Conservation (phyloP, 2,888 invertebrate species). For the Tetragonisca angustula region DNA sequence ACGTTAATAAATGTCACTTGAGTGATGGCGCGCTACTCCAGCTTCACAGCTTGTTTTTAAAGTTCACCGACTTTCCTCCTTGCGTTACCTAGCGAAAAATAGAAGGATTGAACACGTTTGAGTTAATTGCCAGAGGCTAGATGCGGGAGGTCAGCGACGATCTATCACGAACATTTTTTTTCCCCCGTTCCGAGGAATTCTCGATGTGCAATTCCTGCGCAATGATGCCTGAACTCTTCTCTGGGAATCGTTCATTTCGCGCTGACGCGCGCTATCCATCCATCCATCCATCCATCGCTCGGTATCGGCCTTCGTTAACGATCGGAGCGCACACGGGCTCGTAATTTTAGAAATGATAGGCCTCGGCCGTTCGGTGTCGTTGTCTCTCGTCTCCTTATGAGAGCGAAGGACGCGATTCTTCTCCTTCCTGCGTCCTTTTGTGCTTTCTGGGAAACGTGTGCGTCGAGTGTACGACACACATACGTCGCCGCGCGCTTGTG, state of each 20-base stretch:
- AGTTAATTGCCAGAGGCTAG: slow-evolving; percentile 6
- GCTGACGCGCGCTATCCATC: slow-evolving; percentile 27
- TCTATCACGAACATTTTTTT: background rate
- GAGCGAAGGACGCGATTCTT: slow-evolving; percentile 63
- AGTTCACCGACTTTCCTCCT: background rate
- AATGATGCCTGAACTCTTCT: slow-evolving; percentile 20
- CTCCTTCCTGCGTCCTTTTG: slow-evolving; percentile 70
- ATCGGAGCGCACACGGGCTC: slow-evolving; percentile 27
- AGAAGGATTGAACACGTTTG: background rate
- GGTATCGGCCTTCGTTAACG: slow-evolving; percentile 53
- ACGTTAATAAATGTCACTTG: too few species aligned
- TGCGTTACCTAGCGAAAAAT: background rate
- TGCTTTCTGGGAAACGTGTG: slow-evolving; percentile 68
- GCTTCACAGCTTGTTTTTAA: background rate
- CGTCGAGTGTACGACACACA: slow-evolving; percentile 8
- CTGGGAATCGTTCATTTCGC: slow-evolving; percentile 12
- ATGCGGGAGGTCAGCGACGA: background rate
- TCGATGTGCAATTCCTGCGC: slow-evolving; percentile 14
- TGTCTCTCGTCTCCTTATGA: slow-evolving; percentile 47
- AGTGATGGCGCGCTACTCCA: background rate
- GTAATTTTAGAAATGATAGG: slow-evolving; percentile 69
- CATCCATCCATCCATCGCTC: slow-evolving; percentile 12
- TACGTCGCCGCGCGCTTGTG: slow-evolving; percentile 29
- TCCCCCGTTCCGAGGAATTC: slow-evolving; percentile 6
- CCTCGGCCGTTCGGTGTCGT: slow-evolving; percentile 30